These are phyloP conservation scores for Eudasyphora cyanicolor DNA, from an alignment of 2,888 invertebrate species.

Conservation along the genomic window DNA sequence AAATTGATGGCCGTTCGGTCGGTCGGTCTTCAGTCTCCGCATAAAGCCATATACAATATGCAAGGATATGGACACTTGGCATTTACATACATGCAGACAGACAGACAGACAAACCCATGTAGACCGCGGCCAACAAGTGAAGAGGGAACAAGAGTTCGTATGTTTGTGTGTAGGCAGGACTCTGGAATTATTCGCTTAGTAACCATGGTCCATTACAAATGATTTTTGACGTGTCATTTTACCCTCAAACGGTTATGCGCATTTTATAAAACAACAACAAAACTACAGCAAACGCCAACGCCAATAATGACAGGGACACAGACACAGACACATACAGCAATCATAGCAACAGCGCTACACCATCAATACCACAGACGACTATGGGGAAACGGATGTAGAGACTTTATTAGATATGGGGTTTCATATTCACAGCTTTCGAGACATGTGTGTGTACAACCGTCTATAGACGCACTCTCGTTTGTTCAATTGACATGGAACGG, in stretches of 20 bases:
- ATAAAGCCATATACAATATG: neutral
- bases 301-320: neutral
- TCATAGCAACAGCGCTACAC: neutral
- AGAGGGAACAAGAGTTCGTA: neutral
- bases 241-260: constrained; percentile 39
- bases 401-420: constrained; percentile 23
- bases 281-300: neutral
- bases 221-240: constrained; percentile 40
- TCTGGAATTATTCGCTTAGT: neutral
- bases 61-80: neutral
- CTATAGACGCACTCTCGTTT: neutral
- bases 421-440: constrained; percentile 8
- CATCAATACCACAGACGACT: neutral
- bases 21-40: neutral
- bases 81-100: neutral
- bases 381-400: neutral
- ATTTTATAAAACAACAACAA: constrained; percentile 28
- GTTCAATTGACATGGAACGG: neutral
- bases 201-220: constrained; percentile 43
- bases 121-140: neutral
- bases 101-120: neutral
- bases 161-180: neutral
- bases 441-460: neutral
- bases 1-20: neutral
- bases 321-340: neutral